Evolutionary conservation across 2,113 vertebrate species (phyloP).

Genomic region (Mola mola): DNA sequence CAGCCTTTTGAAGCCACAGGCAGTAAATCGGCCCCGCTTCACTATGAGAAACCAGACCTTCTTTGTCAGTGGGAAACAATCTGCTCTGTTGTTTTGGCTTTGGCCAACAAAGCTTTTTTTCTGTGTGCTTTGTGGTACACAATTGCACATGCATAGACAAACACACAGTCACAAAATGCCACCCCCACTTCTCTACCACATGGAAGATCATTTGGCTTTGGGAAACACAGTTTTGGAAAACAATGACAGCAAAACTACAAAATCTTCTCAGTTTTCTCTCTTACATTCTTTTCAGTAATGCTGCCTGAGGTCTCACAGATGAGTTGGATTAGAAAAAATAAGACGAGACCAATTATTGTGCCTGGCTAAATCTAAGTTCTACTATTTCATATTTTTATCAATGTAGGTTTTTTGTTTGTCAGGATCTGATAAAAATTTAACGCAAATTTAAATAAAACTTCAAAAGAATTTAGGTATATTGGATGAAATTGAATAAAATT

Average conservation of each 20-base stretch:
- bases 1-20: slow-evolving; percentile 74
- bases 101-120: slow-evolving; percentile 68
- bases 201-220: slow-evolving; percentile 63
- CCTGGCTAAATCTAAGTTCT: too few relatives aligned
- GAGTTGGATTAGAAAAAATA: slow-evolving; percentile 36
- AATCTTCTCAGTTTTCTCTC: slow-evolving; percentile 35
- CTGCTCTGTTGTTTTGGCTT: slow-evolving; percentile 68
- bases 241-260: slow-evolving; percentile 60
- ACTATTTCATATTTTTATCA: too few relatives aligned
- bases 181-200: slow-evolving; percentile 53
- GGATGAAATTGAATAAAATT: too few relatives aligned
- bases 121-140: slow-evolving; percentile 51
- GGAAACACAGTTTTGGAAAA: slow-evolving; percentile 71
- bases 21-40: slow-evolving; percentile 71
- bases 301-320: neutral
- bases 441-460: neutral
- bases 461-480: too few relatives aligned
- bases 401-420: neutral
- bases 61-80: slow-evolving; percentile 81
- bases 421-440: neutral
- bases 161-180: slow-evolving; percentile 1
- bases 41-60: slow-evolving; percentile 75
- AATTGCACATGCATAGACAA: neutral
- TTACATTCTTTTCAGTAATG: slow-evolving; percentile 3
- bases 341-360: too few relatives aligned